Conservation (phyloP, 2,113 vertebrate genomes). For the Rostratula benghalensis region DNA sequence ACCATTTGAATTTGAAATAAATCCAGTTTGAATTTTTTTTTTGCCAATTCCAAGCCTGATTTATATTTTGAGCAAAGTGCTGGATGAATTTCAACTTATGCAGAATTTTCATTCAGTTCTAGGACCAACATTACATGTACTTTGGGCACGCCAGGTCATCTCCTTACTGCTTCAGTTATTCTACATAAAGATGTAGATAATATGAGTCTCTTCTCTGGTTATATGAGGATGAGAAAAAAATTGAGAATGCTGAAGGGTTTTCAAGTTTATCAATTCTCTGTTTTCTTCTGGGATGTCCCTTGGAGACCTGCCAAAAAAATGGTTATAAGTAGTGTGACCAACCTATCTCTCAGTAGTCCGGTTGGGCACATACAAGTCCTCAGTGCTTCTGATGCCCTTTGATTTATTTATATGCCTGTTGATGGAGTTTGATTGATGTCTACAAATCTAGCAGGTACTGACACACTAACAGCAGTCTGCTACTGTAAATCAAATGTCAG, state of each 20-base stretch:
- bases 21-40: neutral
- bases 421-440: neutral
- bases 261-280: fast-evolving
- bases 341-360: fast-evolving
- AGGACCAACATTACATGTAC: neutral
- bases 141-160: neutral
- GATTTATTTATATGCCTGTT: neutral
- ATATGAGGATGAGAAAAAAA: neutral
- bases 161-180: neutral
- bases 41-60: neutral
- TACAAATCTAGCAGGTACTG: neutral
- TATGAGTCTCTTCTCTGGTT: neutral
- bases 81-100: neutral
- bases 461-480: neutral
- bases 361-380: too few relatives aligned
- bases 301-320: neutral
- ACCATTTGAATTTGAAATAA: neutral
- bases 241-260: neutral
- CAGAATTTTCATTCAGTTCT: neutral
- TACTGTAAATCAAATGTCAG: neutral
- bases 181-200: neutral
- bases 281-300: neutral
- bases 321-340: neutral
- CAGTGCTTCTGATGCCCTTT: neutral
- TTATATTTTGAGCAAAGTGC: slow-evolving; percentile 3